Percentiles rank a stretch among this genome's conserved stretches.
Evolutionary conservation across 2,113 vertebrate species (phyloP).

Genomic region (Prunella fulvescens): DNA sequence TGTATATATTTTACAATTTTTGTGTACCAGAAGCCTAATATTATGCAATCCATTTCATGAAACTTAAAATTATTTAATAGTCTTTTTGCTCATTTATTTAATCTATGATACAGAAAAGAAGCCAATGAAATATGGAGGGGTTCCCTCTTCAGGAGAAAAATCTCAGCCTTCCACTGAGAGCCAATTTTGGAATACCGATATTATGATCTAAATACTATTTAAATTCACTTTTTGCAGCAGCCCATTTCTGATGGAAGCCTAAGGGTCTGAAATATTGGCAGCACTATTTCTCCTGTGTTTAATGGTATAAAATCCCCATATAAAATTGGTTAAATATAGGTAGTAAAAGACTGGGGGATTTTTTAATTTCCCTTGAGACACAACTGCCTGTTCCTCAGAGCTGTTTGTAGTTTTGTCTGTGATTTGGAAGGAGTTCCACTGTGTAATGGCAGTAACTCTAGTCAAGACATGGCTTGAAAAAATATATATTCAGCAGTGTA

Average conservation of each 20-base stretch:
- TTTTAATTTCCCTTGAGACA: slow-evolving; percentile 35
- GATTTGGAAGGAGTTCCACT: neutral
- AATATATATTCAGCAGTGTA: neutral
- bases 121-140: neutral
- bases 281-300: neutral
- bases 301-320: neutral
- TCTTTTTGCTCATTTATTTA: neutral
- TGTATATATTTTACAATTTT: neutral
- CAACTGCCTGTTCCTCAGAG: neutral
- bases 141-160: neutral
- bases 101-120: slow-evolving; percentile 12
- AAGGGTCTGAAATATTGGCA: neutral
- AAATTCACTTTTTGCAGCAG: slow-evolving; percentile 18
- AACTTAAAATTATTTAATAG: neutral
- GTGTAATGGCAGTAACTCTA: neutral
- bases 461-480: neutral
- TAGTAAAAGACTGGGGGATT: neutral
- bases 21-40: neutral
- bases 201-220: slow-evolving; percentile 26
- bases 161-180: neutral
- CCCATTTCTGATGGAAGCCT: neutral
- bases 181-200: neutral
- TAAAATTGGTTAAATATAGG: neutral
- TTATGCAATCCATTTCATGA: neutral
- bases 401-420: neutral